Base-by-base conservation (phyloP, 2,888 invertebrate species). In the Scaptomyza caliginosa region DNA sequence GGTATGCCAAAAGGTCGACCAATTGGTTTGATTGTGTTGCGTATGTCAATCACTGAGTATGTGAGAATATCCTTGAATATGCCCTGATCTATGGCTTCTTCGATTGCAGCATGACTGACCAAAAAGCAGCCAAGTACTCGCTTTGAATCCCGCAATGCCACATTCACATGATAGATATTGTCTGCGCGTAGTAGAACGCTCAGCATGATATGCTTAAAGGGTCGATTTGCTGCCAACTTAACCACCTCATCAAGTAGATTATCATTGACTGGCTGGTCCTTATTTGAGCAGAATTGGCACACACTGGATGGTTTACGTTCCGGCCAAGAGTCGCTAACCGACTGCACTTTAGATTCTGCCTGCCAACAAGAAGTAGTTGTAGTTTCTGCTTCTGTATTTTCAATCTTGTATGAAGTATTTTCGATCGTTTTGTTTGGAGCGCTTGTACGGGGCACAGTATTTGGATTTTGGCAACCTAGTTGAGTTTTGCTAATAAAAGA, bases 91-190 rank as follows among this genome's bases (percentile, higher is more conserved):
- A 67, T 48, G 17, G 86, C 88, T 10, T 60, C 42, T 0, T 74
- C 55, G 4, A 88, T 81, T 11, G 81, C 88, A 3, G 8, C 16
- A 11, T 79, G 81, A 10, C 51, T 86, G 23, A 64, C 87, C 16
- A 81, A 56, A 11, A 90, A 34, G 17, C 83, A 88, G 8, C 83
- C 79, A 3, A 89, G 39, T 0, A 57, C 49, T 4, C 39, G 16
- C 0, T 69, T 73, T 0, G 74, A 58, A 0, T 50, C 23, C n/a
- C 60, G 64, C 11, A 73, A 32, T 4, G 76, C 63, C 0, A 89
- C 56, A 42, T 73, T 88, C 2, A 90, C 52, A 32, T 89, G 89
- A 16, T 89, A 89, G 4, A 80, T 7, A 34, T 79, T 71, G n/a
- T 82, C 70, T 3, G 64, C 39, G 2, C 81, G 77, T 2, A 86